These are phyloP conservation scores for Agrotis clavis DNA, from an alignment of 2,888 invertebrate genomes.

Conservation along the genomic window DNA sequence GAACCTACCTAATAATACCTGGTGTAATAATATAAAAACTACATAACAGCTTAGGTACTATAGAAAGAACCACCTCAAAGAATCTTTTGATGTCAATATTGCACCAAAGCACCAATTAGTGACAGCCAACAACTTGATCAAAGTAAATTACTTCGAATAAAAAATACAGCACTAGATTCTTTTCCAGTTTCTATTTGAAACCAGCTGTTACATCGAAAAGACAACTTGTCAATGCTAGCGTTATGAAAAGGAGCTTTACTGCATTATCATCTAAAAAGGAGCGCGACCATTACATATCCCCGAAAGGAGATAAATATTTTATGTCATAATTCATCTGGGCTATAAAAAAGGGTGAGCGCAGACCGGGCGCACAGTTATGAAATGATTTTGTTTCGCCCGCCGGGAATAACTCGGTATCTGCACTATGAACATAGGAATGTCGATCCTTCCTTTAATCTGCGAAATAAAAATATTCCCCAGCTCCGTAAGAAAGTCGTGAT, in stretches of 20 bases:
- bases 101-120: constrained; percentile 21
- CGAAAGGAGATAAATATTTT: constrained; percentile 87
- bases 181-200: constrained; percentile 59
- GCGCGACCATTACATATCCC: constrained; percentile 84
- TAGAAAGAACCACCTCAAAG: background rate
- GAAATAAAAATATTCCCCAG: constrained; percentile 72
- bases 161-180: constrained; percentile 37
- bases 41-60: background rate
- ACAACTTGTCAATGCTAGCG: constrained; percentile 77
- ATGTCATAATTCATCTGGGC: constrained; percentile 87
- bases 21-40: too few species aligned
- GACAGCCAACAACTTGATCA: background rate
- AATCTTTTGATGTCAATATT: constrained; percentile 24
- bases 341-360: constrained; percentile 85
- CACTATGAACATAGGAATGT: constrained; percentile 71
- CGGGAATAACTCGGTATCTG: constrained; percentile 73
- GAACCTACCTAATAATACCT: too few species aligned
- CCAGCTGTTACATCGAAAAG: constrained; percentile 64
- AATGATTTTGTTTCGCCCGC: constrained; percentile 80
- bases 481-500: constrained; percentile 62
- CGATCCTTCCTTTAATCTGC: constrained; percentile 77
- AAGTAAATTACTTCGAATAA: constrained; percentile 9
- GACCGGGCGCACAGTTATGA: constrained; percentile 76
- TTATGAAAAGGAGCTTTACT: constrained; percentile 82
- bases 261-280: constrained; percentile 84